phyloP scores from a whole-genome alignment of 2,113 vertebrate species.

The Australoheros scitulus region DNA sequence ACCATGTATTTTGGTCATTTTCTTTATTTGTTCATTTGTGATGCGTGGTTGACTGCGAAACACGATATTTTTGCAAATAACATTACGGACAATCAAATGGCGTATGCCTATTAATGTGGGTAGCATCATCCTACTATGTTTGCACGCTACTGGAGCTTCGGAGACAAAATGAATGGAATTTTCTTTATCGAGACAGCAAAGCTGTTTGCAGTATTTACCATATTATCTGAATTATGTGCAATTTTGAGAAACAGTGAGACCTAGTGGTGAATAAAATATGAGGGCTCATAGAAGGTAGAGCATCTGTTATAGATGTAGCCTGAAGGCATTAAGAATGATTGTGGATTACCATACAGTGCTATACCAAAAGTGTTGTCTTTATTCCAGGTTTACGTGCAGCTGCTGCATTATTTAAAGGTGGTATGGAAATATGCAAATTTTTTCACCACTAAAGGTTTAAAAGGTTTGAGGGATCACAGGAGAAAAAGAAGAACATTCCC shows the following conservation, averaged over 20 bases:
- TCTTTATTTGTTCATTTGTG: conserved; percentile 29
- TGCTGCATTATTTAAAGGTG: conserved; percentile 16
- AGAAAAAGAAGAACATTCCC: conserved; percentile 22
- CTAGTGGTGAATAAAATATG: conserved; percentile 48
- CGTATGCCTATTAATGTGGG: conserved; percentile 18
- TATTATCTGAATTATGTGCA: conserved; percentile 43
- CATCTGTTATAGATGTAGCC: conserved; percentile 24
- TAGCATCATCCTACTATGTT: neutral
- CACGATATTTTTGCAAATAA: neutral
- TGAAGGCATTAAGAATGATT: conserved; percentile 4
- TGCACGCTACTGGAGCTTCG: neutral
- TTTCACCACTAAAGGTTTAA: conserved; percentile 21
- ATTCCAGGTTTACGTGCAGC: conserved; percentile 18
- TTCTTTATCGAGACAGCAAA: neutral
- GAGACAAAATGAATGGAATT: conserved; percentile 12
- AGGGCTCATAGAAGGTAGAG: conserved; percentile 11
- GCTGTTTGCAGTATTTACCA: conserved; percentile 28
- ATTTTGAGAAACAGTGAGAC: conserved; percentile 48
- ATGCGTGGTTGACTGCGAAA: conserved; percentile 9
- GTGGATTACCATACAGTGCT: conserved; percentile 18
- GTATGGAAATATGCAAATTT: conserved; percentile 8
- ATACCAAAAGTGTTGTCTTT: conserved; percentile 6
- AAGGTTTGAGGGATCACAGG: conserved; percentile 13
- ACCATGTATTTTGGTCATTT: conserved; percentile 26
- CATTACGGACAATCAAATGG: neutral